A percentile compares a stretch with the other conserved stretches of the same genome.
Conservation (phyloP, 1,140 invertebrate species). For the Drosophila jambulina region DNA sequence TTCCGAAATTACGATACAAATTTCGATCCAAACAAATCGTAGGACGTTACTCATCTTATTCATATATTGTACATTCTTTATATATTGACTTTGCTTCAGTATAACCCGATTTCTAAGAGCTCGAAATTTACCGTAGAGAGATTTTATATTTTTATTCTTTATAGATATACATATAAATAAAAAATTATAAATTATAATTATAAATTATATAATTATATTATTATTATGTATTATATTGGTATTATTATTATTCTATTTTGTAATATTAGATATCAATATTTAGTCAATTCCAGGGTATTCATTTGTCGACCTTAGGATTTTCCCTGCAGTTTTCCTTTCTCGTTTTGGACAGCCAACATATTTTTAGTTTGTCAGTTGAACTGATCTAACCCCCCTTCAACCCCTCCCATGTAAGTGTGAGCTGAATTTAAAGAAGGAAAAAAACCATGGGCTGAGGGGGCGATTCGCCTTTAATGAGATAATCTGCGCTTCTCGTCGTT, state of each 20-base stretch:
- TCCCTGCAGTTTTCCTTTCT: neutral
- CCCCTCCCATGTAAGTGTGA: constrained; percentile 44
- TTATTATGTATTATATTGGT: too few species aligned
- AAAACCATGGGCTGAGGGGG: constrained; percentile 1
- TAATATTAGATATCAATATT: too few species aligned
- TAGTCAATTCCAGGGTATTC: neutral
- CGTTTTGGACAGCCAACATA: constrained; percentile 15
- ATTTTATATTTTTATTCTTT: too few species aligned
- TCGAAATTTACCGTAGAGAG: too few species aligned
- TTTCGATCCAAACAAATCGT: neutral
- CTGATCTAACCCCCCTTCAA: constrained; percentile 16
- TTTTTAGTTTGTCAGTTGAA: constrained; percentile 58
- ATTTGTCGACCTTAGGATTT: neutral
- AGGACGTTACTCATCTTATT: neutral
- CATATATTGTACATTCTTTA: too few species aligned
- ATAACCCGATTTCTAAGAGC: neutral
- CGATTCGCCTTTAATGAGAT: constrained; percentile 76
- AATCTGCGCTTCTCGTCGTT: constrained; percentile 72
- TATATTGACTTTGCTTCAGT: neutral
- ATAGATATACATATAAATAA: too few species aligned
- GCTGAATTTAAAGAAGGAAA: constrained; percentile 71
- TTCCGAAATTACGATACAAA: too few species aligned
- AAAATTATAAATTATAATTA: too few species aligned
- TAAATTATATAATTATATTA: too few species aligned
- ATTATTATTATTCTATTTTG: neutral